Base-by-base conservation (phyloP, 2,888 invertebrate species). In the Ligdia adustata region DNA sequence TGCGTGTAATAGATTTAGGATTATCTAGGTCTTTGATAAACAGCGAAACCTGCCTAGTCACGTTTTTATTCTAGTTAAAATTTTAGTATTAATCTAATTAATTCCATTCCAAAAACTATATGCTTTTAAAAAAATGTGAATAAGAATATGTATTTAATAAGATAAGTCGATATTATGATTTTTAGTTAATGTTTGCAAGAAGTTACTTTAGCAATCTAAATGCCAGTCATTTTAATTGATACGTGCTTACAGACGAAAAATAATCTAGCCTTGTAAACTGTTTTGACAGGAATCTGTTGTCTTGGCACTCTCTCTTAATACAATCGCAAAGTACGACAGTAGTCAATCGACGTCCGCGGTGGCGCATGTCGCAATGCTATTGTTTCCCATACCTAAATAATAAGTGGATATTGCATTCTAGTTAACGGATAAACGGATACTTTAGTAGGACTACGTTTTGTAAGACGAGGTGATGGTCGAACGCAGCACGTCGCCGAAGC, bases 391-490 rank as follows among this genome's bases (percentile, higher is more conserved):
- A 60, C 58, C 58, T 55, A 55, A 58, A 73, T 75, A 77, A 75
- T 72, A 60, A 62, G 64, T 75, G 79, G 79, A 81, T 73, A 79
- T 79, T 72, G 73, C 79, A 73, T 66, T 66, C 67, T 62, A 67
- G 52, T 72, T 64, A 56, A 55, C 56, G 11, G 47, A 40, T 26
- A 35, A 56, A 53, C 55, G 28, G 48, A 40, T 32, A 42, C 37
- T 5, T 13, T 5, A 7, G n/a, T n/a, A n/a, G n/a, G n/a, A n/a
- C n/a, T n/a, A 43, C 57, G 55, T 60, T 57, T 51, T 39, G 45
- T 42, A 24, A 35, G 15, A 18, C 44, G 35, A 44, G 18, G 44
- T 29, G 40, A 60, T 59, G 55, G 50, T 45, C 47, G 57, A 46
- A 34, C 55, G 49, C 53, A 48, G 53, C 34, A 38, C 28, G 4